A percentile compares a stretch with the other conserved stretches of the same genome.
phyloP scores from a whole-genome alignment of 2,888 invertebrate species.

The Tipula unca region DNA sequence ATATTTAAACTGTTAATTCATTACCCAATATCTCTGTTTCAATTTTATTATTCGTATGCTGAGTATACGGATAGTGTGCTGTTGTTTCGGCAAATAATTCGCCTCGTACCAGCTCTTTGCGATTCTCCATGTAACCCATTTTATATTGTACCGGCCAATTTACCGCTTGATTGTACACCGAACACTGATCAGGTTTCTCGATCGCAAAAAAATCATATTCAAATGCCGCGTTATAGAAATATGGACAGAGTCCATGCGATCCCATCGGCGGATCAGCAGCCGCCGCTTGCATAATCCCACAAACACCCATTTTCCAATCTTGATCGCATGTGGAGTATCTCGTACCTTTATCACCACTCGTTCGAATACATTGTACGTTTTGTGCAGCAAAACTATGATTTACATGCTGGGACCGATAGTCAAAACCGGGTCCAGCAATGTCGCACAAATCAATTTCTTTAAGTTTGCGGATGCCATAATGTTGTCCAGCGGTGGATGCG shows the following conservation, averaged over 20 bases:
- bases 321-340: constrained; percentile 29
- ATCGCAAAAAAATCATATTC: constrained; percentile 28
- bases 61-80: constrained; percentile 27
- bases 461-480: constrained; percentile 26
- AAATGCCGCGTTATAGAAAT: constrained; percentile 30
- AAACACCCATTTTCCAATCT: constrained; percentile 31
- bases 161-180: constrained; percentile 14
- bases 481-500: constrained; percentile 28
- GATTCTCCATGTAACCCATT: constrained; percentile 30
- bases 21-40: background rate
- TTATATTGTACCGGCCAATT: constrained; percentile 27
- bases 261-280: constrained; percentile 27
- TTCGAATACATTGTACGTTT: constrained; percentile 31
- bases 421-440: constrained; percentile 30
- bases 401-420: constrained; percentile 22
- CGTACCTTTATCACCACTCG: constrained; percentile 29
- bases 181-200: constrained; percentile 27
- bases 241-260: constrained; percentile 30
- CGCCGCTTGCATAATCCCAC: constrained; percentile 29
- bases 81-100: constrained; percentile 28
- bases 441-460: constrained; percentile 30
- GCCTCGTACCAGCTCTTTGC: constrained; percentile 26
- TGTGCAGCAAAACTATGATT: constrained; percentile 28
- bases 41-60: constrained; percentile 21
- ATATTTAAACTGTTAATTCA: background rate